Percentiles rank a stretch among this genome's conserved stretches.
Evolutionary conservation across 2,888 invertebrate species (phyloP).

Genomic region (Eurytoma adleriae): DNA sequence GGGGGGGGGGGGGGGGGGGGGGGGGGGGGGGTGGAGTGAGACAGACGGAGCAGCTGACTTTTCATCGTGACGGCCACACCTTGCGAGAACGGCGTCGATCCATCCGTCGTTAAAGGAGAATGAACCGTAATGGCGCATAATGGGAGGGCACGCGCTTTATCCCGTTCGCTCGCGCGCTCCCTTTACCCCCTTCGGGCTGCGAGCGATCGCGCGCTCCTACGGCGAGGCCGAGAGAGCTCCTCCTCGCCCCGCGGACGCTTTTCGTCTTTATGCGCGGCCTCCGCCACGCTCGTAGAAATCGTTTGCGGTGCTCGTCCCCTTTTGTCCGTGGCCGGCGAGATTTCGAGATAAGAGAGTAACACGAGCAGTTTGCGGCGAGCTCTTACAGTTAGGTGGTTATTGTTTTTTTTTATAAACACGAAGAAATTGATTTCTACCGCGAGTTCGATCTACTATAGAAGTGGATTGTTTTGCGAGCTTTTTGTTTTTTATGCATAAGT

Average conservation of each 20-base stretch:
- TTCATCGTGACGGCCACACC: conserved; percentile 73
- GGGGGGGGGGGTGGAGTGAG: conserved; percentile 33
- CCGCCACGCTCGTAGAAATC: conserved; percentile 18
- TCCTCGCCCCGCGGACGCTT: conserved; percentile 20
- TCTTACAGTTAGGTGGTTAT: conserved; percentile 28
- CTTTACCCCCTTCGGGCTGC: conserved; percentile 40
- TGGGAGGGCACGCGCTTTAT: conserved; percentile 60
- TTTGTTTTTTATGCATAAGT: no score
- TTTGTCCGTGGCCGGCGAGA: conserved; percentile 13
- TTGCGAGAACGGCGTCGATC: conserved; percentile 63
- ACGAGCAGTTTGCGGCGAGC: not conserved
- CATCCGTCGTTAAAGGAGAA: conserved; percentile 68
- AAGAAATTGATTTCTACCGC: not conserved
- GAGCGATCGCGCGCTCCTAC: conserved; percentile 35
- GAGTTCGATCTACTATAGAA: not conserved
- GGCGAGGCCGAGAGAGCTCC: not conserved
- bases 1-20: no score
- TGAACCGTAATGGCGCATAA: conserved; percentile 70
- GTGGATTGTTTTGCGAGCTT: not conserved
- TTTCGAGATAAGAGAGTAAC: conserved; percentile 13
- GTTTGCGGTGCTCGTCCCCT: conserved; percentile 16
- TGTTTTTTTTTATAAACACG: not conserved
- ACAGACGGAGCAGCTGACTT: conserved; percentile 62
- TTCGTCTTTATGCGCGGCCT: conserved; percentile 1
- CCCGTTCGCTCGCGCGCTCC: conserved; percentile 37